Evolutionary conservation across 1,140 invertebrate genomes (phyloP), one percentile per base, ranked within the genome.

Genomic region (Hyposmocoma kahamanoa): DNA sequence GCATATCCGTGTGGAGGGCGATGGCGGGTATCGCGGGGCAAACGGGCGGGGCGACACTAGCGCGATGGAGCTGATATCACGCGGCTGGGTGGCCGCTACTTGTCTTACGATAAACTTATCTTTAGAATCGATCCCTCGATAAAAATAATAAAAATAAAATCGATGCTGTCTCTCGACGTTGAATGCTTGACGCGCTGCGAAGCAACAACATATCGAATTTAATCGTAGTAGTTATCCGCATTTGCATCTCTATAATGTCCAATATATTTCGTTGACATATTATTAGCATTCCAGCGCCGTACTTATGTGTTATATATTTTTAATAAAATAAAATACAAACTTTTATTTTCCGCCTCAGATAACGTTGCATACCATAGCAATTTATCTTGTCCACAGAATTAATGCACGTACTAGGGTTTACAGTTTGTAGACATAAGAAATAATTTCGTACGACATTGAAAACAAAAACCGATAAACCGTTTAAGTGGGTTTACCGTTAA

Each of bases 91-190:
- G 81, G 81, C 62, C 81, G 77, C 81, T 84, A 80, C 81, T 79
- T 71, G 81, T 84, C 81, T 84, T 84, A 81, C 81, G 73, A 79
- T 72, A 71, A 73, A 77, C 72, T 81, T 84, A 84, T 84, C 81
- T 83, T 72, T 65, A 78, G 67, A 76, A 83, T 84, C 78, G 78
- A 81, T 81, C 70, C 72, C 59, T 56, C 65, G 76, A 82, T 82
- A 80, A 81, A 79, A 83, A 81, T 72, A 79, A 58, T 61, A 74
- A 73, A 41, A 20, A 41, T 38, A 17, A 15, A 38, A 38, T 1
- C 34, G 18, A 1, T 17, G 13, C 11, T 17, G 18, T 38, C 1
- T 38, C 34, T 30, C 28, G 57, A 72, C 60, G 70, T 70, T 66
- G 67, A 72, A 72, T 59, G 65, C 68, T 78, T 79, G 68, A 78